Base-by-base conservation (phyloP, 2,113 vertebrate genomes). In the Zosterops hypoxanthus region DNA sequence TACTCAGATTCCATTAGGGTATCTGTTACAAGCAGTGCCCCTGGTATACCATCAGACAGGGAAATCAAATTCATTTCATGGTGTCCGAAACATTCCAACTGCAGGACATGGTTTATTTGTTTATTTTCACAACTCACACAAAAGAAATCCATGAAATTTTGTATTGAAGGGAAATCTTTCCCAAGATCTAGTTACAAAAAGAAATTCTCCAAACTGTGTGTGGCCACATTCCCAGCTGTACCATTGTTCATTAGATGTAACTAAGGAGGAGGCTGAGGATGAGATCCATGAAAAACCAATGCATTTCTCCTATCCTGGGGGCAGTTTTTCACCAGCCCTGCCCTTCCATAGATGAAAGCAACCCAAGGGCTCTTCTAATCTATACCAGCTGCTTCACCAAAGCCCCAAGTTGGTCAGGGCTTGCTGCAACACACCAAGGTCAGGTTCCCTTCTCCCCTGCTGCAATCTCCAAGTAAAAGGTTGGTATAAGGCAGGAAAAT, bases 151-250 rank as follows among this genome's bases (percentile, higher is more conserved):
- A 86, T 94, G 75, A 96, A 95, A 95, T 95, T 94, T 47, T 95
- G 42, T 46, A 56, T 60, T 95, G 82, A 78, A 94, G 60, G 26
- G 60, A 94, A 93, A 92, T 90, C 71, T 96, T 97, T 95, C 93
- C 76, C 93, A 96, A 95, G 94, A 88, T 92, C 92, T 88, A 93
- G 92, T 92, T 94, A 94, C n/a, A 6, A 95, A 94, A 92, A 95
- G 87, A 90, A 92, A 65, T 76, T 65, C 77, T 84, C 24, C 60
- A 83, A 66, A 70, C 90, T 96, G 94, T 93, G 95, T 96, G 90
- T 96, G 95, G 95, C 60, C 96, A 86, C 88, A 73, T 94, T 94
- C 95, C 91, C 95, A 96, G 92, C 93, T 96, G 92, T 71, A 86
- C 90, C 92, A 90, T 91, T 95, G 94, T 96, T 94, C 92, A 49